phyloP scores from a whole-genome alignment of 35 echinoderm and acorn worm genomes.

The Ophioderma brevispina region DNA sequence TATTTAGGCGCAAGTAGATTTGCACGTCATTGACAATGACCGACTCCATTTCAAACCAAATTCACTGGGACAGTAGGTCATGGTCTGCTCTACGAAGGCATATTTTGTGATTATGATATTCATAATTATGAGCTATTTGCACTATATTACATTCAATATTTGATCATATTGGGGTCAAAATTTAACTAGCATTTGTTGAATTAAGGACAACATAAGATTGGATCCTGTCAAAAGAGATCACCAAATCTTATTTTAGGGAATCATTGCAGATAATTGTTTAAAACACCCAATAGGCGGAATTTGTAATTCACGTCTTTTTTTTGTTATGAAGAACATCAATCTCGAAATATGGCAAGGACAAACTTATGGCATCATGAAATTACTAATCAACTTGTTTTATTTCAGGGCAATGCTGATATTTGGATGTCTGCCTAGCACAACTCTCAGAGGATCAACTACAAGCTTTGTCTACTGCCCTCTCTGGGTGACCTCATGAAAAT shows the following conservation, averaged over 20 bases:
- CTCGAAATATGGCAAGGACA: background rate
- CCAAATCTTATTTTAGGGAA: background rate
- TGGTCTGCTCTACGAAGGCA: no score
- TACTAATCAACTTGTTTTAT: background rate
- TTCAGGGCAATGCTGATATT: conserved; percentile 66
- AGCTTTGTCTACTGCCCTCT: conserved; percentile 38
- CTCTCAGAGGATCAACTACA: conserved; percentile 49
- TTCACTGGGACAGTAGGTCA: no score
- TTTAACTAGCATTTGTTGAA: no score
- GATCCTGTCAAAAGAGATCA: background rate
- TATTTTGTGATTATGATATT: no score
- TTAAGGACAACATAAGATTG: no score
- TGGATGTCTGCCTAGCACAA: conserved; percentile 62
- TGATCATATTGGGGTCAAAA: no score
- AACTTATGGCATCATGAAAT: background rate
- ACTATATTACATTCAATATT: no score
- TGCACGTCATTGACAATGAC: no score
- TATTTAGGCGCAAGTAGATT: no score
- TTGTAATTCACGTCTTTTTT: background rate
- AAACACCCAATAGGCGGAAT: background rate
- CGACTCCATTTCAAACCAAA: no score
- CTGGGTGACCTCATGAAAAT: background rate
- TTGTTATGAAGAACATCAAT: background rate
- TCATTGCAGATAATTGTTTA: background rate
- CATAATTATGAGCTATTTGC: no score